Evolutionary conservation across 2,888 invertebrate species (phyloP).

Genomic region (Drosophila maculinotata): DNA sequence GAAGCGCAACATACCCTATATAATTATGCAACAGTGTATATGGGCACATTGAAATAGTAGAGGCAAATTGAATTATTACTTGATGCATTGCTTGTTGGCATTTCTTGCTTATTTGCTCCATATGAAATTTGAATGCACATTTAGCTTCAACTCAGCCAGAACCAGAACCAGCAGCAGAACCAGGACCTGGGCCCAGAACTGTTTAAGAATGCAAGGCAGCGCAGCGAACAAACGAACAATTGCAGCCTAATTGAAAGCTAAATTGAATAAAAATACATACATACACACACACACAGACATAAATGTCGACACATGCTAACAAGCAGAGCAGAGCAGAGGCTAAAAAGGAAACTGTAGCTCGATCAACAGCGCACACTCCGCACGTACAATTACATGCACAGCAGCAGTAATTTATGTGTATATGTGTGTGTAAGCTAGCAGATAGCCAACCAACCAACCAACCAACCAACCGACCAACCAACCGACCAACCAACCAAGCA

Average conservation of each 20-base stretch:
- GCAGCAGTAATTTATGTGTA: constrained; percentile 40
- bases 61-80: constrained; percentile 44
- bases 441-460: constrained; percentile 27
- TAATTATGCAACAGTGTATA: constrained; percentile 12
- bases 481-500: constrained; percentile 22
- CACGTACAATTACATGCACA: constrained; percentile 70
- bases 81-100: constrained; percentile 26
- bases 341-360: constrained; percentile 66
- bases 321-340: constrained; percentile 44
- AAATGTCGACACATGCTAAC: constrained; percentile 56
- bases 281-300: constrained; percentile 30
- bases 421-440: constrained; percentile 39
- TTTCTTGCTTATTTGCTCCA: constrained; percentile 44
- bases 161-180: constrained; percentile 6
- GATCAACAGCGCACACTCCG: constrained; percentile 72
- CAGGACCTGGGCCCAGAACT: constrained; percentile 38
- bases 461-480: constrained; percentile 26
- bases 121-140: constrained; percentile 49
- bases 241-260: constrained; percentile 81
- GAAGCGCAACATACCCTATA: too few species aligned
- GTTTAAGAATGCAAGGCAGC: constrained; percentile 75
- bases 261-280: constrained; percentile 77
- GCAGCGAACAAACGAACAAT: constrained; percentile 78
- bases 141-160: constrained; percentile 26
- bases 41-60: background rate